Conservation (phyloP, 2,797 vertebrate genomes). For the Pristis pectinata region DNA sequence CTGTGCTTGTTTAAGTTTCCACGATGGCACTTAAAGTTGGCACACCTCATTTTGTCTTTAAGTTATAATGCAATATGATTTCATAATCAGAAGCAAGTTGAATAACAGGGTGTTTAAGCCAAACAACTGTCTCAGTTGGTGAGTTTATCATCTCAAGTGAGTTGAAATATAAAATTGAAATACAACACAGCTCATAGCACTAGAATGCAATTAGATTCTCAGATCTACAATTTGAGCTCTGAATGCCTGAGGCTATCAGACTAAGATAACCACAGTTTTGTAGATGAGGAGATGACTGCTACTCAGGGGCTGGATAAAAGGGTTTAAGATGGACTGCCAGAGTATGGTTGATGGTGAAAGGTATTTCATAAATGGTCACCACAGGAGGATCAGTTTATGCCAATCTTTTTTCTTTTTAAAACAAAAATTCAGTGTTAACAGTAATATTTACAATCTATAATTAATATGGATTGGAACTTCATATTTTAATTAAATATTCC, state of each 20-base stretch:
- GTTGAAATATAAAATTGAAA: neutral
- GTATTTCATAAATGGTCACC: neutral
- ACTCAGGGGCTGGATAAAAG: neutral
- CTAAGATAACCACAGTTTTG: neutral
- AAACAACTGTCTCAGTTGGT: neutral
- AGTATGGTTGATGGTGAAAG: neutral
- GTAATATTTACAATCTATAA: neutral
- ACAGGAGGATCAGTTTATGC: too few relatives aligned
- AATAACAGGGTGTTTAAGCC: neutral
- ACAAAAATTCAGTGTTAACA: too few relatives aligned
- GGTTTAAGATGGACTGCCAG: neutral
- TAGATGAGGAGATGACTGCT: neutral
- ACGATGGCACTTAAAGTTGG: too few relatives aligned
- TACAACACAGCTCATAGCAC: neutral
- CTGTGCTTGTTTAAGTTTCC: too few relatives aligned
- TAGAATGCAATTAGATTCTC: conserved; percentile 1
- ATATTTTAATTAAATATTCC: too few relatives aligned
- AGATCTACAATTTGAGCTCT: neutral
- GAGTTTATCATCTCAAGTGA: neutral
- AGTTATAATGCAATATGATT: neutral
- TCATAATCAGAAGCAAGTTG: neutral
- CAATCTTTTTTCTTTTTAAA: too few relatives aligned
- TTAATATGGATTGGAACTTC: neutral
- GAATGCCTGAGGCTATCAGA: neutral
- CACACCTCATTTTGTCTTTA: too few relatives aligned